Evolutionary conservation across 2,888 invertebrate species (phyloP).

Genomic region (Fragum fragum): DNA sequence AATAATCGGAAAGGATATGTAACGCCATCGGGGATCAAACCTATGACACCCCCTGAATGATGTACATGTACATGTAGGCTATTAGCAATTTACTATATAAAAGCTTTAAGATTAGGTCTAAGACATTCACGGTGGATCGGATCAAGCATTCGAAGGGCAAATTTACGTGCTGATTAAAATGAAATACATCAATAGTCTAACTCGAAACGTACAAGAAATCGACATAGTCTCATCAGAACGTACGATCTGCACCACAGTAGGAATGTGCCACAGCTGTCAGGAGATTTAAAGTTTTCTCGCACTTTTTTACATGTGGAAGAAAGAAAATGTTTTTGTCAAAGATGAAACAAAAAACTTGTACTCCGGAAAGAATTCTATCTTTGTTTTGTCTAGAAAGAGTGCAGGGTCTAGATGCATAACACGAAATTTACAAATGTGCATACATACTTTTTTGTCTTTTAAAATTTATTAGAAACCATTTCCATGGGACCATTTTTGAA

Average conservation of each 20-base stretch:
- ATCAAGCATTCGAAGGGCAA: conserved; percentile 46
- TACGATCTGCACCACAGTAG: conserved; percentile 47
- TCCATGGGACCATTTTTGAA: conserved; percentile 2
- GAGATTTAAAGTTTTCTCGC: conserved; percentile 49
- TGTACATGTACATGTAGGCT: conserved; percentile 48
- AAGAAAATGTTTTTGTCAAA: too few relatives aligned
- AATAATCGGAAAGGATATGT: too few relatives aligned
- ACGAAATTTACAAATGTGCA: conserved; percentile 43
- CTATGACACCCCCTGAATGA: too few relatives aligned
- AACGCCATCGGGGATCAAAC: too few relatives aligned
- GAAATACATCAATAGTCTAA: conserved; percentile 56
- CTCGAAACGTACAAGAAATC: conserved; percentile 44
- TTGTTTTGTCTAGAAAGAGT: conserved; percentile 20
- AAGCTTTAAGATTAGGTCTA: conserved; percentile 42
- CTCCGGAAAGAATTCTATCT: conserved; percentile 37
- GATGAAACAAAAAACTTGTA: conserved; percentile 54
- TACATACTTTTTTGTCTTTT: conserved; percentile 45
- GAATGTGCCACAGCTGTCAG: conserved; percentile 45
- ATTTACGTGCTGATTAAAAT: conserved; percentile 53
- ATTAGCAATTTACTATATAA: conserved; percentile 42
- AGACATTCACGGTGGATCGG: conserved; percentile 59
- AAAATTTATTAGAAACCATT: conserved; percentile 57
- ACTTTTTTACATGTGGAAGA: conserved; percentile 55
- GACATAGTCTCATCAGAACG: conserved; percentile 32
- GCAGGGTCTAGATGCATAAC: conserved; percentile 39